Evolutionary conservation across 2,797 vertebrate species (phyloP).

Genomic region (Enteromius fasciolatus): DNA sequence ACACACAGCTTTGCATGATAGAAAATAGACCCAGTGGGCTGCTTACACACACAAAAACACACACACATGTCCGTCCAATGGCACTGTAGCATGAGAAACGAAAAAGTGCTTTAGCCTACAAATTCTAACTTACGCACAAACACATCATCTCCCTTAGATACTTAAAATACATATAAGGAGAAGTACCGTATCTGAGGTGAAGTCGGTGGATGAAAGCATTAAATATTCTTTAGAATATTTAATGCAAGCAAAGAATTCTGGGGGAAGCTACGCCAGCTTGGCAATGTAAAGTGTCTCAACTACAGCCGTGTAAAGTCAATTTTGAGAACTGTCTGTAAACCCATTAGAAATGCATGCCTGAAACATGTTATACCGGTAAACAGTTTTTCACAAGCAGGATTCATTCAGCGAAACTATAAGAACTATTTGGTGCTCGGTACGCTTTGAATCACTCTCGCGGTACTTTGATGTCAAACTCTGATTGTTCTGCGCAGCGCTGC

Average conservation of each 20-base stretch:
- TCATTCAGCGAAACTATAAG: too few species aligned
- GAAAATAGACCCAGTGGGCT: slow-evolving; percentile 16
- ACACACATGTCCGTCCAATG: not conserved
- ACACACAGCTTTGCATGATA: slow-evolving; percentile 47
- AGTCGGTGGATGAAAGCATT: not conserved
- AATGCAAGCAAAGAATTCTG: not conserved
- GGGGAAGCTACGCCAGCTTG: not conserved
- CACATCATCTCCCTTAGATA: not conserved
- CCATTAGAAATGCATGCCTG: too few species aligned
- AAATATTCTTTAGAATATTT: too few species aligned
- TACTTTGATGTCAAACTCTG: too few species aligned
- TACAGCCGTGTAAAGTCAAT: not conserved
- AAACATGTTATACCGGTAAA: too few species aligned
- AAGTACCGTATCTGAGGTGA: not conserved
- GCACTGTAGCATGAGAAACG: not conserved
- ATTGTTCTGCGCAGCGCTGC: too few species aligned
- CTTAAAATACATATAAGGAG: not conserved
- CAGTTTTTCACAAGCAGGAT: too few species aligned
- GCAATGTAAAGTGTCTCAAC: not conserved
- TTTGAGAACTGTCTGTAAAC: too few species aligned
- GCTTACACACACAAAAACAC: slow-evolving; percentile 11
- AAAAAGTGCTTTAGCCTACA: slow-evolving; percentile 4
- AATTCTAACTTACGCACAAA: not conserved
- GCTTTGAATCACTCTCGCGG: too few species aligned
- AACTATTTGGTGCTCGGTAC: too few species aligned